Conservation (phyloP, 2,797 vertebrate genomes). For the Danionella dracula region DNA sequence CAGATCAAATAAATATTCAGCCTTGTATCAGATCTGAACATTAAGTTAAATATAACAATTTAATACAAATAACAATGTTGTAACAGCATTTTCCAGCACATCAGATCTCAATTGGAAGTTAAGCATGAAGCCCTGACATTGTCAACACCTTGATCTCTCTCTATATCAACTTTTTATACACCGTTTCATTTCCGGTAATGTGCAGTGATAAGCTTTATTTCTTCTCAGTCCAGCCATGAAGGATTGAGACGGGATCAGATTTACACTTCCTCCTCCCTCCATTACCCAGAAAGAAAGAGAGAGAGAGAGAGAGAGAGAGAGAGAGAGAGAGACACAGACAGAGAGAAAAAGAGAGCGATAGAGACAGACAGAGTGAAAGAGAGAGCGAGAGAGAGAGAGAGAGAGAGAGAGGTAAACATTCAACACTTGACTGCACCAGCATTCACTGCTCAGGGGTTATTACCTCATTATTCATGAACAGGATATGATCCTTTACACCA, state of each 20-base stretch:
- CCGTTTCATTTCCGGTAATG: conserved; percentile 36
- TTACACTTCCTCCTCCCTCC: conserved; percentile 18
- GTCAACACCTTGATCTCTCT: too few relatives aligned
- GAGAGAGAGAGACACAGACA: too few relatives aligned
- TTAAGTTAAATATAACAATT: too few relatives aligned
- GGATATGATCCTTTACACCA: conserved; percentile 44
- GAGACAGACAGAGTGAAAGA: neutral
- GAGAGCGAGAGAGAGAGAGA: neutral
- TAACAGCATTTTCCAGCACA: too few relatives aligned
- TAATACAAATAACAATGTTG: too few relatives aligned
- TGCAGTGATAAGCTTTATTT: conserved; percentile 15
- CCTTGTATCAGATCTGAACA: too few relatives aligned
- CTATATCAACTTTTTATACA: neutral
- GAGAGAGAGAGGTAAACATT: conserved; percentile 10
- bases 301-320: neutral
- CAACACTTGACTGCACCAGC: conserved; percentile 42
- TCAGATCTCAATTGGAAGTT: too few relatives aligned
- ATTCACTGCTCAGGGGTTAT: conserved; percentile 43
- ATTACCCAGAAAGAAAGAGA: conserved; percentile 26
- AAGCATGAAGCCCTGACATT: too few relatives aligned
- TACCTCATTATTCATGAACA: conserved; percentile 47
- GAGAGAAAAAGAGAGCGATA: neutral
- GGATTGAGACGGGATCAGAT: conserved; percentile 37
- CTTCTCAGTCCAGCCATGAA: conserved; percentile 36
- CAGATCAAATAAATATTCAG: too few relatives aligned